Evolutionary conservation across 2,113 vertebrate species (phyloP).

Genomic region (Aythya baeri): DNA sequence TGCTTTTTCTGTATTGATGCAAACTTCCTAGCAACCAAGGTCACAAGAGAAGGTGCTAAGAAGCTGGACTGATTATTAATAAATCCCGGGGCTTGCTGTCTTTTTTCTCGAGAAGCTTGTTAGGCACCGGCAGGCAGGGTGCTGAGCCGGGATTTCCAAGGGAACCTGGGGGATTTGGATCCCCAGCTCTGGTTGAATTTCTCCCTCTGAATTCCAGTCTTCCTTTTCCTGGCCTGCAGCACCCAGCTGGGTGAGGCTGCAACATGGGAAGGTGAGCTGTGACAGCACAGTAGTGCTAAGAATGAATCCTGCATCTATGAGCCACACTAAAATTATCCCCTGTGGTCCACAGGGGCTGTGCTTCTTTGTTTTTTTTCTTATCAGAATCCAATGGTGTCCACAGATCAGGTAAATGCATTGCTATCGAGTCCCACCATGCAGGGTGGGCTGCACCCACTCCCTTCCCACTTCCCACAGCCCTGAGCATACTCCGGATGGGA

Average conservation of each 20-base stretch:
- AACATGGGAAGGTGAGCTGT: neutral
- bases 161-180: neutral
- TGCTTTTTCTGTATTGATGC: slow-evolving; percentile 29
- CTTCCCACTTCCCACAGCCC: neutral
- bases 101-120: neutral
- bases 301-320: neutral
- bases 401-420: neutral
- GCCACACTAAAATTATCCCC: neutral
- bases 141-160: slow-evolving; percentile 30
- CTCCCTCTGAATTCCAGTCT: neutral
- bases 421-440: neutral
- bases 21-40: slow-evolving; percentile 61
- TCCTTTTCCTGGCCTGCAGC: neutral
- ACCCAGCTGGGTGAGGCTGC: neutral
- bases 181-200: neutral
- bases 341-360: neutral
- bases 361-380: neutral
- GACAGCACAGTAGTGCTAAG: neutral
- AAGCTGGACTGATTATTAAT: slow-evolving; percentile 20
- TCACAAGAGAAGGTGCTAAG: slow-evolving; percentile 48
- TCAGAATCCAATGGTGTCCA: neutral
- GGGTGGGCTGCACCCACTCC: neutral
- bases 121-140: neutral
- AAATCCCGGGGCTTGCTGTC: slow-evolving; percentile 9
- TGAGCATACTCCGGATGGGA: neutral